Base-by-base conservation (phyloP, 2,888 invertebrate genomes). In the Chouioia cunea region DNA sequence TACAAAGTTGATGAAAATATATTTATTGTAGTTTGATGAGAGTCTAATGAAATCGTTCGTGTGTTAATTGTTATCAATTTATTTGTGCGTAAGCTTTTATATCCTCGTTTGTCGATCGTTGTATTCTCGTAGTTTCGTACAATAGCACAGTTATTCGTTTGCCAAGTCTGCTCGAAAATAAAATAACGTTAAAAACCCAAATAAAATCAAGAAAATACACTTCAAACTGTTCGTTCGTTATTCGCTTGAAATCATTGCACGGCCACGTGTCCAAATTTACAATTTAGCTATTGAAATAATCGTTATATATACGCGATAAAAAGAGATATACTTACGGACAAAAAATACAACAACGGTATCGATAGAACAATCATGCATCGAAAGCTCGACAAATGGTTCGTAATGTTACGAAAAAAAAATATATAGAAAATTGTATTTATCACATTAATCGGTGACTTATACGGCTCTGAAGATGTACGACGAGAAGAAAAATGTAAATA, bases 381-480 rank as follows among this genome's bases (percentile, higher is more conserved):
- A 43, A 59, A 18, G 18, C 22, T n/a, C n/a, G 22, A n/a, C 46
- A 54, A 27, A 18, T 10, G 36, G 36, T 3, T 3, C 36, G 36
- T 6, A 10, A 36, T 36, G 36, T 36, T 36, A 36, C 12, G 36
- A 36, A 12, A 36, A 36, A 10, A 12, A 12, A 36, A 36, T n/a
- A n/a, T n/a, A n/a, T n/a, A 36, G 12, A 36, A 6, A 36, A 36
- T 6, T 3, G 6, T 4, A 36, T 36, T 36, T 36, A 36, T 36
- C 27, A 23, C 50, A 50, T 58, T 52, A 27, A 27, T 2, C 22
- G 52, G 46, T 18, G 57, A 64, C 20, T 56, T 69, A 44, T 12
- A 43, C 3, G 53, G 10, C 54, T 70, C 12, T 3, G 14, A 62
- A 67, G 20, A 53, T n/a, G n/a, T 64, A 60, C 56, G 48, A 65